Percentiles rank a stretch among this genome's conserved stretches.
These are phyloP conservation scores for Drosophila trapezifrons DNA, from an alignment of 1,140 invertebrate species.

Conservation along the genomic window DNA sequence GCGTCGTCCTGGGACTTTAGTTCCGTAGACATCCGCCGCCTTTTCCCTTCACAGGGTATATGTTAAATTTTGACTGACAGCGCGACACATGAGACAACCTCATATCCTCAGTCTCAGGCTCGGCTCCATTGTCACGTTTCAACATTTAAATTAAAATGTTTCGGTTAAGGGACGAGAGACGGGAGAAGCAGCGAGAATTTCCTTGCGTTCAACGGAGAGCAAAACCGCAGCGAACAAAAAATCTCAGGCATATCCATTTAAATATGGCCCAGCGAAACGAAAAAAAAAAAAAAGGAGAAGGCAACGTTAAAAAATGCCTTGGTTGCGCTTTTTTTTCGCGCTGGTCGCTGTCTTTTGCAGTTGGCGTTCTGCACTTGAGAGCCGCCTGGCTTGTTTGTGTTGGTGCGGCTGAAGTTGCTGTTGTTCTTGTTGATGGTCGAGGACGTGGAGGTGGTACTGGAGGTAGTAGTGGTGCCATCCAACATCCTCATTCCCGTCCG, in stretches of 20 bases:
- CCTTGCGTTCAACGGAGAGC: conserved; percentile 32
- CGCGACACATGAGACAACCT: conserved; percentile 62
- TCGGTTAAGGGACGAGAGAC: conserved; percentile 60
- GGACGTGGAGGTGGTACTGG: conserved; percentile 51
- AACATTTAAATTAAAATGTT: conserved; percentile 82
- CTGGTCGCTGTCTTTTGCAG: conserved; percentile 76
- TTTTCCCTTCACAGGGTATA: conserved; percentile 32
- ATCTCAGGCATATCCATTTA: conserved; percentile 69
- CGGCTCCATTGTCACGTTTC: conserved; percentile 75
- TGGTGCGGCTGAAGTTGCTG: conserved; percentile 21
- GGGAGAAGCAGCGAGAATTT: conserved; percentile 50
- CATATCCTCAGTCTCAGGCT: conserved; percentile 53
- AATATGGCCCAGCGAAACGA: conserved; percentile 33
- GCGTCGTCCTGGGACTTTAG: background rate
- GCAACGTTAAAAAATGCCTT: conserved; percentile 53
- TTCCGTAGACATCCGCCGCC: background rate
- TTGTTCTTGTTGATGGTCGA: conserved; percentile 8
- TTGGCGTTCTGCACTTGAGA: conserved; percentile 75
- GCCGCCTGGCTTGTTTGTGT: conserved; percentile 52
- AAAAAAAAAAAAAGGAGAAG: conserved; percentile 29
- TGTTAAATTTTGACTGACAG: conserved; percentile 47
- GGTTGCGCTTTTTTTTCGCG: conserved; percentile 59
- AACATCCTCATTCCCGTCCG: too few species aligned
- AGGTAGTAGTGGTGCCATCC: conserved; percentile 1
- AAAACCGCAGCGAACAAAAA: conserved; percentile 44